Evolutionary conservation across 2,113 vertebrate species (phyloP).

Genomic region (Mobula birostris): DNA sequence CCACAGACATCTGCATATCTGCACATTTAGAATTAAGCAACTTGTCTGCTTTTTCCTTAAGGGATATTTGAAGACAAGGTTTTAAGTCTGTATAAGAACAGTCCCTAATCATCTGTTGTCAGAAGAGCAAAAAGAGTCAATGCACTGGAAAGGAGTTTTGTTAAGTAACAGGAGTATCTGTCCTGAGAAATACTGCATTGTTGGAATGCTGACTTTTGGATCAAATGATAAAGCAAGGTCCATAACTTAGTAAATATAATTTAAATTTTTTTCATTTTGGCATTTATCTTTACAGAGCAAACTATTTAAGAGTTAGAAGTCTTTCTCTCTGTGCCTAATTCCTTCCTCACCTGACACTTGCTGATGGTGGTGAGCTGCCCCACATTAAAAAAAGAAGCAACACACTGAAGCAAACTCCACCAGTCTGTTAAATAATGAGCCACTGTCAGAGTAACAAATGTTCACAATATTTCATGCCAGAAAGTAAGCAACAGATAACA

Average conservation of each 20-base stretch:
- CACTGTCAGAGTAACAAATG: not conserved
- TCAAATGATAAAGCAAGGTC: too few relatives aligned
- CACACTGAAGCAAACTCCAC: not conserved
- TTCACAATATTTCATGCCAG: not conserved
- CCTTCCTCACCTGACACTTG: not conserved
- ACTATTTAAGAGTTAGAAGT: conserved; percentile 1
- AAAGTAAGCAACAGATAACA: not conserved
- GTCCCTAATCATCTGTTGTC: not conserved
- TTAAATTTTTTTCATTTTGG: not conserved
- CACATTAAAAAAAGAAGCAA: not conserved
- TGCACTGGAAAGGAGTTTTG: not conserved
- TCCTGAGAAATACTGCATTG: too few relatives aligned
- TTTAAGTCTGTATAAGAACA: not conserved
- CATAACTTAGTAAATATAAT: not conserved
- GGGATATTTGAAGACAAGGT: not conserved
- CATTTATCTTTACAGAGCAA: not conserved
- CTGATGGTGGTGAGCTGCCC: not conserved
- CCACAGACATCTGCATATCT: not conserved
- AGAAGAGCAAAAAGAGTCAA: not conserved
- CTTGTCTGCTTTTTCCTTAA: not conserved
- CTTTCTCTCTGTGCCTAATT: not conserved
- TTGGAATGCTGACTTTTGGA: too few relatives aligned
- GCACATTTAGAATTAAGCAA: not conserved
- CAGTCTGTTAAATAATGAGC: not conserved
- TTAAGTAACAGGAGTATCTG: not conserved